Evolutionary conservation across 1,140 invertebrate genomes (phyloP).

Genomic region (Centruroides sculpturatus): DNA sequence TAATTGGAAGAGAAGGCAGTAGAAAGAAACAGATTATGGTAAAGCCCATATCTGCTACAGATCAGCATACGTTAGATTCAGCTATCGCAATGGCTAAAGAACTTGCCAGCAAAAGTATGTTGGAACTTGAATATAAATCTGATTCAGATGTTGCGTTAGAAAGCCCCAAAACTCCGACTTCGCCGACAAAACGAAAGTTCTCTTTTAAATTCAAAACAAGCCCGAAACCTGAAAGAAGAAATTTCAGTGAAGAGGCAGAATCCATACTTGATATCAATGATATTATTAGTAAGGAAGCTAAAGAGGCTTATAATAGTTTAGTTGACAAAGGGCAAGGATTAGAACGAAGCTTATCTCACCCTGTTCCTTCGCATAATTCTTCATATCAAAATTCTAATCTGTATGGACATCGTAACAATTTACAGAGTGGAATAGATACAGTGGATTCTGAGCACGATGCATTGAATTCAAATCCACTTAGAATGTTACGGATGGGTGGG

Average conservation of each 20-base stretch:
- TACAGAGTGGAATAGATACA: background rate
- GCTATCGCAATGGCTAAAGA: slow-evolving; percentile 90
- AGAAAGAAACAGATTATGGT: slow-evolving; percentile 64
- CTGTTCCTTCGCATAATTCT: background rate
- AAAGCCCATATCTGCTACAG: slow-evolving; percentile 85
- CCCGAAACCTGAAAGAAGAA: slow-evolving; percentile 53
- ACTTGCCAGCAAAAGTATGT: slow-evolving; percentile 73
- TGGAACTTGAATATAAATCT: slow-evolving; percentile 43
- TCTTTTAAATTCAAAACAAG: slow-evolving; percentile 61
- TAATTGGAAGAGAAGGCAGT: slow-evolving; percentile 21
- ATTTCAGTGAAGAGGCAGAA: slow-evolving; percentile 76
- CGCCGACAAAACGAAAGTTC: slow-evolving; percentile 69
- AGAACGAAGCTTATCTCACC: slow-evolving; percentile 6
- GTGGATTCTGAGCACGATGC: slow-evolving; percentile 21
- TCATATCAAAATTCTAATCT: background rate
- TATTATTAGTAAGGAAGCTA: slow-evolving; percentile 44
- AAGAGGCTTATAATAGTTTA: slow-evolving; percentile 77
- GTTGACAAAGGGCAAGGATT: slow-evolving; percentile 50
- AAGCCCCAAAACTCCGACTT: slow-evolving; percentile 51
- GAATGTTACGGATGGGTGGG: slow-evolving; percentile 51
- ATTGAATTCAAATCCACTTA: slow-evolving; percentile 48
- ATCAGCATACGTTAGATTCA: slow-evolving; percentile 80
- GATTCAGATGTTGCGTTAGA: slow-evolving; percentile 31
- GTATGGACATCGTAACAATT: background rate
- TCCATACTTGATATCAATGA: slow-evolving; percentile 54